Evolutionary conservation across 2,888 invertebrate species (phyloP).

Genomic region (Drosophila kokeensis): DNA sequence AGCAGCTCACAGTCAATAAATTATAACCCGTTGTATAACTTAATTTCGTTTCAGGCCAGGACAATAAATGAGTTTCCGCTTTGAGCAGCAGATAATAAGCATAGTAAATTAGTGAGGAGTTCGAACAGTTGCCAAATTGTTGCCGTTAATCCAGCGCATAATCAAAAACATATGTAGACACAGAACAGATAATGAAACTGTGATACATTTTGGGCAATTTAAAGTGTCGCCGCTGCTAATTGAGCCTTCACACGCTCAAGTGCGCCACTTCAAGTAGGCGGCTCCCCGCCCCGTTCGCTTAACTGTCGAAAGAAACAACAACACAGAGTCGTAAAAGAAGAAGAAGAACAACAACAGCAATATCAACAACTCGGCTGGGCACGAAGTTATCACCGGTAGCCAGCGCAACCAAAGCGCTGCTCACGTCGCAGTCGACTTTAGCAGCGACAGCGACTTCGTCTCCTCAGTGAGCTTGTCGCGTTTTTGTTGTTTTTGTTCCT

Average conservation of each 20-base stretch:
- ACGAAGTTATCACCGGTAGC: slow-evolving; percentile 41
- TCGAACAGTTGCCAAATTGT: slow-evolving; percentile 48
- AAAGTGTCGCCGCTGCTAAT: slow-evolving; percentile 61
- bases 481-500: slow-evolving; percentile 32
- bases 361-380: slow-evolving; percentile 19
- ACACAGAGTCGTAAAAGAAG: slow-evolving; percentile 17
- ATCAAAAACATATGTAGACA: slow-evolving; percentile 28
- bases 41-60: slow-evolving; percentile 42
- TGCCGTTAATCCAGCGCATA: slow-evolving; percentile 33
- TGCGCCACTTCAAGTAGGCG: slow-evolving; percentile 60
- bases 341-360: slow-evolving; percentile 18
- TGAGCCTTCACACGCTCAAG: slow-evolving; percentile 75
- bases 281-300: slow-evolving; percentile 8
- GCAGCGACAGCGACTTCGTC: slow-evolving; percentile 16
- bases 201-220: slow-evolving; percentile 59
- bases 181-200: slow-evolving; percentile 70
- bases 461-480: slow-evolving; percentile 15
- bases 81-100: slow-evolving; percentile 26
- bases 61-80: slow-evolving; percentile 35
- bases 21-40: slow-evolving; percentile 39
- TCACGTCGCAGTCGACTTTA: slow-evolving; percentile 23
- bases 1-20: slow-evolving; percentile 32
- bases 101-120: slow-evolving; percentile 33
- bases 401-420: slow-evolving; percentile 18
- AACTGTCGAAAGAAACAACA: slow-evolving; percentile 32